phyloP scores from a whole-genome alignment of 2,113 vertebrate species.

The Psammodynastes pulverulentus region DNA sequence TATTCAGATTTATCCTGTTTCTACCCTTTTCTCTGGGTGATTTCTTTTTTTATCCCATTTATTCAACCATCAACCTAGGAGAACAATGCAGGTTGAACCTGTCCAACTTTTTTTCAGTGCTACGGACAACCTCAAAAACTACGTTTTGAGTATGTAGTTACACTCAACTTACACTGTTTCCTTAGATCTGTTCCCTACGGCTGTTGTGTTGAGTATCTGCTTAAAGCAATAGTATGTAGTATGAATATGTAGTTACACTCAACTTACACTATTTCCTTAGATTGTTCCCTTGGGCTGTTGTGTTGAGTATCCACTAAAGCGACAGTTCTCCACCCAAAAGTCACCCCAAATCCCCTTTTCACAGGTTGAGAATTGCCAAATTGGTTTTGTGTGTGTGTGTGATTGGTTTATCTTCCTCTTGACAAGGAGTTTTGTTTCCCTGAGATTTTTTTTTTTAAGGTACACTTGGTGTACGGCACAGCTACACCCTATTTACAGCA shows the following conservation, averaged over 20 bases:
- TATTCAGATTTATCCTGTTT: slow-evolving; percentile 29
- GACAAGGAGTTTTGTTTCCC: neutral
- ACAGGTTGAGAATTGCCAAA: neutral
- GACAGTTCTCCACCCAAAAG: slow-evolving; percentile 32
- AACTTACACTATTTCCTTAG: no score
- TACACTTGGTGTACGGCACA: neutral
- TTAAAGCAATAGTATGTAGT: neutral
- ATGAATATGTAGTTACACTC: no score
- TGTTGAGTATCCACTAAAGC: neutral
- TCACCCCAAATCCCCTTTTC: neutral
- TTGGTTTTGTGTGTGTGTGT: no score
- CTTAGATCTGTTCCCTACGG: neutral
- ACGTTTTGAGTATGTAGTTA: neutral
- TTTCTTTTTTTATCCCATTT: slow-evolving; percentile 59
- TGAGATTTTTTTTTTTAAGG: neutral
- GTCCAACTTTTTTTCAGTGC: slow-evolving; percentile 50
- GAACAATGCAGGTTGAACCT: slow-evolving; percentile 53
- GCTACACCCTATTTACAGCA: neutral
- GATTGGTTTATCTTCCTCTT: neutral
- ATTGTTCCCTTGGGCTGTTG: neutral
- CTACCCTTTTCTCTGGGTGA: slow-evolving; percentile 36
- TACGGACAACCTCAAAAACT: slow-evolving; percentile 34
- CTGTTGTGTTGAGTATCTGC: neutral
- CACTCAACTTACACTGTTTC: neutral
- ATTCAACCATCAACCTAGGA: slow-evolving; percentile 58